Conservation (phyloP, 2,113 vertebrate genomes). For the Chloropsis cyanopogon region DNA sequence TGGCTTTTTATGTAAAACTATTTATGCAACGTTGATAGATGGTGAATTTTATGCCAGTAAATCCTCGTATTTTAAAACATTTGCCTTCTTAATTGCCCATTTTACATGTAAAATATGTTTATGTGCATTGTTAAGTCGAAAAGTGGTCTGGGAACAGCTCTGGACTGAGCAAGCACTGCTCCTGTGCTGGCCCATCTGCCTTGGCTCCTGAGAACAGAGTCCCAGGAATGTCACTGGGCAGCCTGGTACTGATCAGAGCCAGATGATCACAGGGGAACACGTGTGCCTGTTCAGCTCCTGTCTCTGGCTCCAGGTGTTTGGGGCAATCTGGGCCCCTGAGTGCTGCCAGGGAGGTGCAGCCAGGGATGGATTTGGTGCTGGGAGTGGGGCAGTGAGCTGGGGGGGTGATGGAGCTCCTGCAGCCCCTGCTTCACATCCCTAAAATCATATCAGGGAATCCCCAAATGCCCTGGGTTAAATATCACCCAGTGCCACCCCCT, state of each 20-base stretch:
- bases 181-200: neutral
- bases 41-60: slow-evolving; percentile 72
- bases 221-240: neutral
- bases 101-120: slow-evolving; percentile 77
- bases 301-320: neutral
- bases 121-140: slow-evolving; percentile 48
- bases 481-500: neutral
- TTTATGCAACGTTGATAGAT: slow-evolving; percentile 69
- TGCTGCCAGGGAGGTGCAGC: neutral
- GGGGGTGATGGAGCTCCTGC: neutral
- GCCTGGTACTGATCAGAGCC: neutral
- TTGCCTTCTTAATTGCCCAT: slow-evolving; percentile 77
- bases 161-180: neutral
- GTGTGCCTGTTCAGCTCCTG: neutral
- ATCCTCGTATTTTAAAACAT: slow-evolving; percentile 78
- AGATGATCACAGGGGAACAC: neutral
- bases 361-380: rapidly evolving
- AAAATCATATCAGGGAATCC: neutral
- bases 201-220: neutral
- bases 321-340: neutral
- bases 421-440: neutral
- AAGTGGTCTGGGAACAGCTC: slow-evolving; percentile 32
- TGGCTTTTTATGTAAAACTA: slow-evolving; percentile 71
- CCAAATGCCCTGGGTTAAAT: neutral
- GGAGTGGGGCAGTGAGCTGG: neutral